Evolutionary conservation across 2,888 invertebrate genomes (phyloP).

Genomic region (Capitulum mitella): DNA sequence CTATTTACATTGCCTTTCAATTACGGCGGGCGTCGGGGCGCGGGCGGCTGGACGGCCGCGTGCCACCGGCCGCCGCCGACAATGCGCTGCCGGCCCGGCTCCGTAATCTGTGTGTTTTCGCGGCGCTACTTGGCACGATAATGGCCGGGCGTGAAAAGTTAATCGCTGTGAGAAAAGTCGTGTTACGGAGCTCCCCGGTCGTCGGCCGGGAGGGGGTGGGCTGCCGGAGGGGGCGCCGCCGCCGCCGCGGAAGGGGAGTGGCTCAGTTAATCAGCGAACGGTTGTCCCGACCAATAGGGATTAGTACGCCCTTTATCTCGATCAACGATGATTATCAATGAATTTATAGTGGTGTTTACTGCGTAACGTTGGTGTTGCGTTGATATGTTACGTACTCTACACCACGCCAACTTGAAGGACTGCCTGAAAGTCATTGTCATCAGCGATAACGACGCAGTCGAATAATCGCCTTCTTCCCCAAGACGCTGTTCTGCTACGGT

Average conservation of each 20-base stretch:
- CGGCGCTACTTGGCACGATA: not conserved
- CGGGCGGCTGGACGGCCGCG: not conserved
- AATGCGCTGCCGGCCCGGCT: not conserved
- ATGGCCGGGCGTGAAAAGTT: constrained; percentile 12
- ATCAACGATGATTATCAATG: too few species aligned
- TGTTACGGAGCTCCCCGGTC: not conserved
- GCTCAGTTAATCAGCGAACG: not conserved
- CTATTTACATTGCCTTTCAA: constrained; percentile 24
- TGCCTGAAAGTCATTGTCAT: too few species aligned
- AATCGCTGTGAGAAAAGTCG: constrained; percentile 10
- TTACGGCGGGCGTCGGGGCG: not conserved
- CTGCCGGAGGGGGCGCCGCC: too few species aligned
- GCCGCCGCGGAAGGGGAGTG: not conserved
- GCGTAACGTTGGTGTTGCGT: too few species aligned
- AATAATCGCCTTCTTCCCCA: too few species aligned
- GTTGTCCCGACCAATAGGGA: too few species aligned
- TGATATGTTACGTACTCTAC: too few species aligned
- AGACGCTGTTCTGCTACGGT: too few species aligned
- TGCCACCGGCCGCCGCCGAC: not conserved
- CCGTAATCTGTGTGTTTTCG: constrained; percentile 24
- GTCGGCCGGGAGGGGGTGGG: not conserved
- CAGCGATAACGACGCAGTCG: too few species aligned
- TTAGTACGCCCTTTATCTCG: too few species aligned
- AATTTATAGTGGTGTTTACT: too few species aligned
- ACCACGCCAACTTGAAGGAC: too few species aligned